Percentiles rank a stretch among this genome's conserved stretches.
These are phyloP conservation scores for Saturnia pavonia DNA, from an alignment of 2,888 invertebrate genomes.

Conservation along the genomic window DNA sequence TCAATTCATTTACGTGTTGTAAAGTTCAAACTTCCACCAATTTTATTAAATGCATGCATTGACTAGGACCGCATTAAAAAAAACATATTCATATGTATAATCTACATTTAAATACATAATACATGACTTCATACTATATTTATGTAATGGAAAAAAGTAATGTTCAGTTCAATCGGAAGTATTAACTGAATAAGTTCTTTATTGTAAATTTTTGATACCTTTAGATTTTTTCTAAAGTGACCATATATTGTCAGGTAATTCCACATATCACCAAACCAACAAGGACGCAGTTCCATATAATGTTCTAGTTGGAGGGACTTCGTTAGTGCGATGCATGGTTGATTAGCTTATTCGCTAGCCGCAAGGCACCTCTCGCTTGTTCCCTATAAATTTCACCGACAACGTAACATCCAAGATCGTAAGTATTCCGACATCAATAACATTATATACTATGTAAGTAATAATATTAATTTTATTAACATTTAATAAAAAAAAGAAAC, in stretches of 20 bases:
- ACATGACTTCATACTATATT: too few species aligned
- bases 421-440: not conserved
- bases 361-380: slow-evolving; percentile 26
- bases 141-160: too few species aligned
- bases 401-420: not conserved
- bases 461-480: too few species aligned
- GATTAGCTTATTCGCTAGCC: slow-evolving; percentile 35
- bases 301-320: slow-evolving; percentile 28
- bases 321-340: slow-evolving; percentile 37
- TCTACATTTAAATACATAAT: too few species aligned
- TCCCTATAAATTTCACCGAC: slow-evolving; percentile 19
- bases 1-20: too few species aligned
- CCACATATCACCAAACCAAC: not conserved
- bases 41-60: too few species aligned
- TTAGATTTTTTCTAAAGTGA: not conserved
- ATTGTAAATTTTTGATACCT: not conserved
- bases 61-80: too few species aligned
- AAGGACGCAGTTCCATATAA: not conserved
- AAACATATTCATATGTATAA: too few species aligned
- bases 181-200: not conserved
- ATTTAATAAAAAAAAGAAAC: not conserved
- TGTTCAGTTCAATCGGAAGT: too few species aligned
- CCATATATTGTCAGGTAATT: not conserved
- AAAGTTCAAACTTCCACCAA: too few species aligned
- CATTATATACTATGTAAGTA: not conserved